Conservation (phyloP, 2,888 invertebrate species). For the Chymomyza fuscimana region DNA sequence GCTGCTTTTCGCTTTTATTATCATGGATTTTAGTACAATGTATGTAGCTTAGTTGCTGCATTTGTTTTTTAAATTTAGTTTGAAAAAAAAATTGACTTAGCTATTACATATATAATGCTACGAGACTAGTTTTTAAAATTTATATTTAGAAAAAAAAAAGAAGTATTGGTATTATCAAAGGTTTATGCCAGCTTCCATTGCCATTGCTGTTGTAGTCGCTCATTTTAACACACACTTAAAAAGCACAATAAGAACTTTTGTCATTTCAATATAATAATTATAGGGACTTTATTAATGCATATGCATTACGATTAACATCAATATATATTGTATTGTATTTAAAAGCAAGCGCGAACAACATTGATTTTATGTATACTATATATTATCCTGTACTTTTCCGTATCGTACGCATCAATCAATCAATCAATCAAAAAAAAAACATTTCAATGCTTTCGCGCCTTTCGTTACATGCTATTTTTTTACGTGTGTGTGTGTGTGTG, state of each 20-base stretch:
- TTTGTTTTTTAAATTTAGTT: not conserved
- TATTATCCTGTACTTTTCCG: conserved; percentile 1
- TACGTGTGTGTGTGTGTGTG: conserved; percentile 22
- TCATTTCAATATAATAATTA: not conserved
- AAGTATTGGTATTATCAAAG: conserved; percentile 7
- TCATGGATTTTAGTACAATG: not conserved
- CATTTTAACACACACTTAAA: not conserved
- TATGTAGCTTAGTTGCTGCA: not conserved
- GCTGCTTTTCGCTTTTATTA: not conserved
- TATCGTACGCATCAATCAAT: not conserved
- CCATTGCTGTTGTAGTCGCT: conserved; percentile 26
- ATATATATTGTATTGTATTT: conserved; percentile 29
- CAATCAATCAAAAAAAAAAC: not conserved
- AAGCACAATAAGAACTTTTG: not conserved
- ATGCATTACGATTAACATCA: conserved; percentile 22
- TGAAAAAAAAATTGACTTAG: conserved; percentile 52
- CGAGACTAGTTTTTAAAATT: conserved; percentile 59
- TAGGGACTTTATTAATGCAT: not conserved
- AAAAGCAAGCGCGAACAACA: conserved; percentile 22
- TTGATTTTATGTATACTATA: conserved; percentile 27
- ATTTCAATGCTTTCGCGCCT: not conserved
- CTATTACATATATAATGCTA: conserved; percentile 55
- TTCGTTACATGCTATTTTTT: not conserved
- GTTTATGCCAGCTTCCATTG: conserved; percentile 12
- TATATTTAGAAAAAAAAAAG: conserved; percentile 34